phyloP scores from a whole-genome alignment of 2,888 invertebrate species.

The Amphipoea lucens region DNA sequence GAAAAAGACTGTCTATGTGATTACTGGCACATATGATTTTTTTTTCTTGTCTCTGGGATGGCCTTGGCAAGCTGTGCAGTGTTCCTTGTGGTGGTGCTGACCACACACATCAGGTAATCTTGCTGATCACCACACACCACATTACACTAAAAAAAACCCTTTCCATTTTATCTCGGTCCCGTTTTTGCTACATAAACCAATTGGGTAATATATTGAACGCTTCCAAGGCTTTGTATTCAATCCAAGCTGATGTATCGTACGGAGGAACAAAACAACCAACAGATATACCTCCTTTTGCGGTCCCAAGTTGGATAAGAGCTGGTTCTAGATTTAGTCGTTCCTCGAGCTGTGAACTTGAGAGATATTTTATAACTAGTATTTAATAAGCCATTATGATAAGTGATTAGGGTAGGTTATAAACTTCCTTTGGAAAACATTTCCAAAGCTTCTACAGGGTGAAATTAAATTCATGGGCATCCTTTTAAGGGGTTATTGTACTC shows the following conservation, averaged over 20 bases:
- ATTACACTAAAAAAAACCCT: neutral
- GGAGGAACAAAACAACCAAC: slow-evolving; percentile 51
- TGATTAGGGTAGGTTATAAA: neutral
- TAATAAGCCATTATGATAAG: neutral
- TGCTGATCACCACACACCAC: too few species aligned
- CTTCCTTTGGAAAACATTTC: neutral
- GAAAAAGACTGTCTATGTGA: neutral
- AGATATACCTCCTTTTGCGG: slow-evolving; percentile 53
- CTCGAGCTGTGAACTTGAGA: slow-evolving; percentile 46
- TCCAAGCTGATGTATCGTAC: slow-evolving; percentile 50
- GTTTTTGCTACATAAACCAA: neutral
- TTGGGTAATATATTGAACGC: slow-evolving; percentile 18
- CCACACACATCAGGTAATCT: neutral
- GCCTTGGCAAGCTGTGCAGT: neutral
- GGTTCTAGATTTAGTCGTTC: slow-evolving; percentile 26
- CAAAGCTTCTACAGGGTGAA: neutral
- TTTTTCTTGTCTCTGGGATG: neutral
- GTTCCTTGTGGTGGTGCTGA: neutral
- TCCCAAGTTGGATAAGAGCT: slow-evolving; percentile 43
- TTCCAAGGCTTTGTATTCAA: slow-evolving; percentile 39
- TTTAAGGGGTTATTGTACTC: too few species aligned
- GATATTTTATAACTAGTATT: neutral
- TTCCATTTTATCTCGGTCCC: neutral
- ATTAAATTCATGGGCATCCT: too few species aligned
- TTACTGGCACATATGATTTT: neutral